These are phyloP conservation scores for Pollenia labialis DNA, from an alignment of 2,888 invertebrate species.

Conservation along the genomic window DNA sequence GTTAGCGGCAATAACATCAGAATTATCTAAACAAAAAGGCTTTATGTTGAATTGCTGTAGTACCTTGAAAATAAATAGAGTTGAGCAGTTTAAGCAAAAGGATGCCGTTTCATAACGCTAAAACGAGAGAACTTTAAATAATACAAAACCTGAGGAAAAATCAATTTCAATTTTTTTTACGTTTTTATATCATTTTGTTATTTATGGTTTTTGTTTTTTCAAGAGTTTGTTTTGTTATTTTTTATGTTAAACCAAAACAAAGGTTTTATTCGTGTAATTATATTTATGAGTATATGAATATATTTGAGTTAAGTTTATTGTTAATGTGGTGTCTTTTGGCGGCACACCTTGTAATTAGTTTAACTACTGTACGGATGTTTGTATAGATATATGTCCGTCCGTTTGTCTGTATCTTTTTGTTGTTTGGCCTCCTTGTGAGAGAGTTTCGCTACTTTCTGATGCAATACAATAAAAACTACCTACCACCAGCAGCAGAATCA, in stretches of 20 bases:
- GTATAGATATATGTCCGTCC: background rate
- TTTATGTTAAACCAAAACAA: conserved; percentile 10
- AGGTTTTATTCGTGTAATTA: conserved; percentile 2
- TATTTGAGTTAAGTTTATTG: background rate
- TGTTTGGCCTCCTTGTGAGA: conserved; percentile 64
- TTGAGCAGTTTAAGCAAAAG: conserved; percentile 16
- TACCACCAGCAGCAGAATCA: conserved; percentile 37
- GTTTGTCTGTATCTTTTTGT: conserved; percentile 40
- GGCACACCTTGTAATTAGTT: conserved; percentile 80
- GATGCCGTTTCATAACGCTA: conserved; percentile 42
- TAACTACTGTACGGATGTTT: conserved; percentile 75
- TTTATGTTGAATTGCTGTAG: conserved; percentile 1
- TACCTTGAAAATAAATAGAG: conserved; percentile 7
- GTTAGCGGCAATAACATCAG: background rate
- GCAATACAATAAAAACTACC: conserved; percentile 32
- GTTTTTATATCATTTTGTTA: conserved; percentile 50
- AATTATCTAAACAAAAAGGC: background rate
- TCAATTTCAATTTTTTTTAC: conserved; percentile 56
- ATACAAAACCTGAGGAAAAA: conserved; percentile 1
- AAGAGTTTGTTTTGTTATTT: conserved; percentile 20
- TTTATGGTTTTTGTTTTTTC: conserved; percentile 56
- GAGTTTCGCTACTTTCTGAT: conserved; percentile 52
- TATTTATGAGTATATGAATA: conserved; percentile 19
- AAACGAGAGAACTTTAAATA: background rate
- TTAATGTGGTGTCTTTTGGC: conserved; percentile 66